A percentile compares a stretch with the other conserved stretches of the same genome.
phyloP scores from a whole-genome alignment of 53 echinoderm and acorn worm species.

The Crossaster papposus region DNA sequence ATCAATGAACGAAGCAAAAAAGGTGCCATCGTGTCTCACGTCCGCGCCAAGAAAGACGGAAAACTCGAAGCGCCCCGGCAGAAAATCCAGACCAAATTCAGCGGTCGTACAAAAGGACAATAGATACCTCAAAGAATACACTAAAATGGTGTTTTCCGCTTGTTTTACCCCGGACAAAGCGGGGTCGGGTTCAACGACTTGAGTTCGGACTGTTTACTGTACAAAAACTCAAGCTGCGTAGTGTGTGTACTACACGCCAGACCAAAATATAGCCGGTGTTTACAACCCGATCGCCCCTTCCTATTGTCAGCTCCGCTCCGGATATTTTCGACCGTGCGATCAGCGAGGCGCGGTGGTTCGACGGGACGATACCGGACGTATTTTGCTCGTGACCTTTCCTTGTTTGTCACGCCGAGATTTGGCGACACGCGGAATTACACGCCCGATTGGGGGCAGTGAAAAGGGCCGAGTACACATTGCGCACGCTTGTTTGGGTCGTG shows the following conservation, averaged over 20 bases:
- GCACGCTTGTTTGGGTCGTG: slow-evolving; percentile 1
- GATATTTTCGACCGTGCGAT: background rate
- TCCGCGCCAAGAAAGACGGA: background rate
- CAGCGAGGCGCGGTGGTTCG: slow-evolving; percentile 1
- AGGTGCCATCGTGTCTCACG: slow-evolving; percentile 35
- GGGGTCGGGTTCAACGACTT: slow-evolving; percentile 32
- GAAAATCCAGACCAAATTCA: background rate
- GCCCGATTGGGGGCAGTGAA: slow-evolving; percentile 41
- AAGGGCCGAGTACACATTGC: slow-evolving; percentile 33
- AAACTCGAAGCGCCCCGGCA: background rate
- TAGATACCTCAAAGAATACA: background rate
- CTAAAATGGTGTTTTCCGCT: slow-evolving; percentile 22
- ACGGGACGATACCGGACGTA: background rate
- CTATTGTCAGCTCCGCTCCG: background rate
- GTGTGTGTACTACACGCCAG: background rate
- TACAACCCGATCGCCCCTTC: background rate
- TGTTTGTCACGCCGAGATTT: background rate
- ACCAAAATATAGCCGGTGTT: background rate
- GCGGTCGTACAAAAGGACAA: background rate
- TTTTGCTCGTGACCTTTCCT: slow-evolving; percentile 3
- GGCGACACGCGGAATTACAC: slow-evolving; percentile 40
- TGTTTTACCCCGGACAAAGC: slow-evolving; percentile 30
- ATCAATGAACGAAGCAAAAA: background rate
- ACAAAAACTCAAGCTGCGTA: no score
- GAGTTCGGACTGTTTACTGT: background rate